These are phyloP conservation scores for Cosmorhoe ocellata DNA, from an alignment of 2,888 invertebrate genomes.

Conservation along the genomic window DNA sequence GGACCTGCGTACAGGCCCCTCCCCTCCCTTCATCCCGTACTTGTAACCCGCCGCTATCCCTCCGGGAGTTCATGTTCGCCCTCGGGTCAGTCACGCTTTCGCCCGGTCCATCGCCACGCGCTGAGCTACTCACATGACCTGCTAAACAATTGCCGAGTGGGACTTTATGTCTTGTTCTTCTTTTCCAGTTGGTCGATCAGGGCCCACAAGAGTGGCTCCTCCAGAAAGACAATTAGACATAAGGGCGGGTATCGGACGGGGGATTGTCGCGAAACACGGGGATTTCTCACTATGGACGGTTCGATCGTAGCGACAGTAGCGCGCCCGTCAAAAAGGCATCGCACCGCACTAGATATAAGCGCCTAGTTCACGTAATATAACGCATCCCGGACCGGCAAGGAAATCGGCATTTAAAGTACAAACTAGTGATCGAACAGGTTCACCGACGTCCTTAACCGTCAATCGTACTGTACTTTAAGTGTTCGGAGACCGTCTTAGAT, in stretches of 20 bases:
- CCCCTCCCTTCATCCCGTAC: constrained; percentile 35
- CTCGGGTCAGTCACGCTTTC: constrained; percentile 75
- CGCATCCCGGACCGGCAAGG: constrained; percentile 72
- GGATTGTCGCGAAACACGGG: constrained; percentile 80
- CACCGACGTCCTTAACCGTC: constrained; percentile 57
- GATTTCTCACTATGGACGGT: constrained; percentile 80
- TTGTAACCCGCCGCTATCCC: constrained; percentile 41
- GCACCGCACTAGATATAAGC: constrained; percentile 80
- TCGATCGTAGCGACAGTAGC: constrained; percentile 71
- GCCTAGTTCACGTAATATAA: constrained; percentile 63
- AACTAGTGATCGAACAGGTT: constrained; percentile 82
- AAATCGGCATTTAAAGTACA: constrained; percentile 82
- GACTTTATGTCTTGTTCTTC: constrained; percentile 81
- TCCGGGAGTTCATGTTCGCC: constrained; percentile 55
- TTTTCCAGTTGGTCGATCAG: constrained; percentile 83
- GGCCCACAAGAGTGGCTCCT: constrained; percentile 82
- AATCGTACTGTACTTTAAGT: constrained; percentile 82
- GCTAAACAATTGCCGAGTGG: constrained; percentile 76
- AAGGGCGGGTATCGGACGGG: constrained; percentile 76
- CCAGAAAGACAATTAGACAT: constrained; percentile 82
- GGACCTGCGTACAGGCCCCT: constrained; percentile 36
- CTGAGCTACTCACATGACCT: constrained; percentile 76
- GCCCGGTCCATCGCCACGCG: constrained; percentile 78
- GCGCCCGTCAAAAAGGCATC: constrained; percentile 81
- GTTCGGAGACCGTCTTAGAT: constrained; percentile 78